A percentile compares a stretch with the other conserved stretches of the same genome.
Conservation (phyloP, 2,113 vertebrate genomes). For the Peromyscus leucopus region DNA sequence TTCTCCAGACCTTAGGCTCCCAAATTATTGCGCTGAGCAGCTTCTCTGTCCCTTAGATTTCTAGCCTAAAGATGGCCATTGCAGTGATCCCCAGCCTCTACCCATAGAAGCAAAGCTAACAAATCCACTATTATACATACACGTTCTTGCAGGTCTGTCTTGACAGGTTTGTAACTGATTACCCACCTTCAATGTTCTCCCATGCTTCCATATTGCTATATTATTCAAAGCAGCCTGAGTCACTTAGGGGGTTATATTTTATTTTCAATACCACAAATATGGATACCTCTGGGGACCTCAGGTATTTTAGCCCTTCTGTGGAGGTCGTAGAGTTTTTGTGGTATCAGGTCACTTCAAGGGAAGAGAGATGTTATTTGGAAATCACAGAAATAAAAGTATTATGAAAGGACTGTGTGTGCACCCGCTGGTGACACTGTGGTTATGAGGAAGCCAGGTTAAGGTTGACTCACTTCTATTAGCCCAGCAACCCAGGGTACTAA, state of each 20-base stretch:
- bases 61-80: too few species aligned
- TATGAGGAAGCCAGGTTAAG: not conserved
- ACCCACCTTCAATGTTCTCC: not conserved
- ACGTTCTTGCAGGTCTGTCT: not conserved
- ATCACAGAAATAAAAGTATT: not conserved
- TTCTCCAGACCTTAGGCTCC: too few species aligned
- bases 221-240: not conserved
- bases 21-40: not conserved
- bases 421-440: not conserved
- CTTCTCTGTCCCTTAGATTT: not conserved
- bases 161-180: not conserved
- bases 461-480: not conserved
- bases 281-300: not conserved
- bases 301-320: not conserved
- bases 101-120: not conserved
- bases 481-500: not conserved
- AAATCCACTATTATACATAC: not conserved
- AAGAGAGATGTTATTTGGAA: not conserved
- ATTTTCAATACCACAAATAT: not conserved
- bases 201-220: not conserved
- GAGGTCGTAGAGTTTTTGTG: not conserved
- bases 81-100: not conserved
- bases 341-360: not conserved
- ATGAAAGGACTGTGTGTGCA: not conserved
- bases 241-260: not conserved